Evolutionary conservation across 2,797 vertebrate genomes (phyloP), one percentile per base, ranked within the genome.

Genomic region (Tympanoctomys barrerae): DNA sequence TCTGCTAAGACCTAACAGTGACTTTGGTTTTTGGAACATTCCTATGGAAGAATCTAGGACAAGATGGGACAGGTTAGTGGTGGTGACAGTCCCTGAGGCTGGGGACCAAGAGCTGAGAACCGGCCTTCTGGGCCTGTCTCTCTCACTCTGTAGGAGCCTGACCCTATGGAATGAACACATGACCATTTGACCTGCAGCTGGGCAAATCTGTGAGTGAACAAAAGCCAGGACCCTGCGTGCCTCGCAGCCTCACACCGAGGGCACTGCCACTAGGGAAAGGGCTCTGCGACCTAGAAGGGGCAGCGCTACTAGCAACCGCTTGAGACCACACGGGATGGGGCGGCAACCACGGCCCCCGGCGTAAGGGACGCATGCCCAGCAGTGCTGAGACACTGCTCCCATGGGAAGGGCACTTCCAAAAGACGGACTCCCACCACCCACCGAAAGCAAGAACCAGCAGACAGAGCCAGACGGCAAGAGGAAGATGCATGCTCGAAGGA

Each of bases 401-500:
- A 24, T 42, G 5, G 64, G 2, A 52, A 87, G 31, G 62, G 22
- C 22, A 19, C 46, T 89, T 87, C 22, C 31, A 70, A 75, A 95
- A 77, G 61, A 66, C 31, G 36, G 21, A 66, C 39, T 90, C 59
- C 54, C 64, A 94, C 89, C 21, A 57, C n/a, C 75, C 88, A 88
- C 10, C 79, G 46, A 88, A 94, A 82, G 49, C 82, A 95, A 86
- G 52, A 89, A 79, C 46, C 77, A 80, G 75, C 54, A 78, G 64
- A 83, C 57, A 64, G 26, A 80, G 70, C 82, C 28, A 78, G 71
- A 83, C 28, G 6, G 78, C 24, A 80, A 64, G 62, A 75, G 39
- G 42, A 95, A 66, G 86, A 83, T 9, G 1, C 11, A 5, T 16
- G 18, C 31, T 77, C 94, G 88, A 87, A 84, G 71, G 80, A 87